Evolutionary conservation across 2,888 invertebrate species (phyloP), one percentile per base, ranked within the genome.

Genomic region (Euplagia quadripunctaria): DNA sequence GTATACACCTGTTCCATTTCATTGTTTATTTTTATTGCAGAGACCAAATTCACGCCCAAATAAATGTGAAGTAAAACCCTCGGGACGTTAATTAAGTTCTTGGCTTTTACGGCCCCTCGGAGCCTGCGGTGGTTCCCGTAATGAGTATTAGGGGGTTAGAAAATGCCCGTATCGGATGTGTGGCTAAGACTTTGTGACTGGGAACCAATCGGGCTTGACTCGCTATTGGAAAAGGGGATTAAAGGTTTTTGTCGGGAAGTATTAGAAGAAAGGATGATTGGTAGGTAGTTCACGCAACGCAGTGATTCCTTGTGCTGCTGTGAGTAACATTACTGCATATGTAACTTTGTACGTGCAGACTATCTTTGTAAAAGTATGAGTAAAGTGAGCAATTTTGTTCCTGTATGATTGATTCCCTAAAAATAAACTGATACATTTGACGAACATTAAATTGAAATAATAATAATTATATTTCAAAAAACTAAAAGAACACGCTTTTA

Each of bases 71-170:
- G 88, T 87, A 87, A 89, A 86, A 80, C 87, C 88, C 84, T 79
- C 74, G 87, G 87, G 87, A 91, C 91, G 91, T 93, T 94, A 94
- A 94, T 94, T 94, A 94, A 93, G 94, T 92, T 92, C 93, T 92
- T 93, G 90, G 91, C 90, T 92, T 93, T 93, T 91, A 90, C 89
- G 88, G 86, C 88, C 87, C 86, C 86, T 86, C 85, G 85, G 77
- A 81, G 79, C 82, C 85, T 86, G 89, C 87, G 88, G 87, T 88
- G 86, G 81, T 85, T 80, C 82, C 81, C 82, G 88, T 92, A 92
- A 92, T 92, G 89, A 91, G 90, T 83, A 86, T 87, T 86, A 86
- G 86, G 84, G 83, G 86, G 79, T 84, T 83, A 85, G 85, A 77
- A 81, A 85, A 85, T 86, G 79, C 85, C 81, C 81, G 83, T 86